Percentiles rank a stretch among this genome's conserved stretches.
These are phyloP conservation scores for Pelobates cultripes DNA, from an alignment of 2,797 vertebrate genomes.

Conservation along the genomic window DNA sequence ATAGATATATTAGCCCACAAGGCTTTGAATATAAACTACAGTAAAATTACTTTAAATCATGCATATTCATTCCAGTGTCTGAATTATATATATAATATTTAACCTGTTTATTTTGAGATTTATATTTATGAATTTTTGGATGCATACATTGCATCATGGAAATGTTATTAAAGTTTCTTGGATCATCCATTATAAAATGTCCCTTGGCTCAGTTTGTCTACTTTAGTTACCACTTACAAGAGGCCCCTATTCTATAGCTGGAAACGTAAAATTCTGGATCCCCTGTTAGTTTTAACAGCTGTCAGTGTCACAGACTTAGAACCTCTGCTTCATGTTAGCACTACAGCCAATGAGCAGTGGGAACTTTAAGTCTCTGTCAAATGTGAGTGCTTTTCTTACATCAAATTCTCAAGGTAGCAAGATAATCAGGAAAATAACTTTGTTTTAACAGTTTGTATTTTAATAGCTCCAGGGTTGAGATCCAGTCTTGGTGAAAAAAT, in stretches of 20 bases:
- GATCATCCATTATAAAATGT: not conserved
- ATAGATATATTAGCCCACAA: no score
- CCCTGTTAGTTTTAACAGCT: not conserved
- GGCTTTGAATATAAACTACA: no score
- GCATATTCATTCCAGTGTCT: no score
- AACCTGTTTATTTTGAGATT: no score
- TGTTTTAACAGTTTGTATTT: no score
- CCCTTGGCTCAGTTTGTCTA: not conserved
- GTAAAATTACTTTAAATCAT: no score
- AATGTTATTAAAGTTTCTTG: conserved; percentile 3
- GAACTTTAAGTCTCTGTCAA: not conserved
- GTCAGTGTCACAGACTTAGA: not conserved
- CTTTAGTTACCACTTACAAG: not conserved
- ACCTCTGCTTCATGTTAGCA: conserved; percentile 6
- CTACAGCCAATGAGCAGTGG: not conserved
- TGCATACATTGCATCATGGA: not conserved
- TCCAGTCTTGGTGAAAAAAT: no score
- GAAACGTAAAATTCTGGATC: not conserved
- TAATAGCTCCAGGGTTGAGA: no score
- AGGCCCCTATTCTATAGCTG: not conserved
- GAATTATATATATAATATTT: no score
- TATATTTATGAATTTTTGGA: not conserved
- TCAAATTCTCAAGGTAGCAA: not conserved
- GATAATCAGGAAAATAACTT: not conserved
- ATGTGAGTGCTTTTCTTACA: not conserved